Evolutionary conservation across 2,113 vertebrate species (phyloP).

Genomic region (Ciconia stormi): DNA sequence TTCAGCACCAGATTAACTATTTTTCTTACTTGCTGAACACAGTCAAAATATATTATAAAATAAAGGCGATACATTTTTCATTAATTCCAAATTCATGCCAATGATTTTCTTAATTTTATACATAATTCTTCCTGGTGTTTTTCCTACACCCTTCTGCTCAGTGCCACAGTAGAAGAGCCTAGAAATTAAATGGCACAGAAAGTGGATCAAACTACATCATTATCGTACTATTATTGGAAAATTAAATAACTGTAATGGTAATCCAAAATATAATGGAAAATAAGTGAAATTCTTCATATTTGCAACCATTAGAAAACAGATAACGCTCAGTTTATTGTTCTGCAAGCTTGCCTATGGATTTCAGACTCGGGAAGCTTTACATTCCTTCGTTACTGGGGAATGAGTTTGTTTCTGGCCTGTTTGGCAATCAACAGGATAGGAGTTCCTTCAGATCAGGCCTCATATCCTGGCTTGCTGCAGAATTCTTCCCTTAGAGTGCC

Average conservation of each 20-base stretch:
- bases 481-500: background rate
- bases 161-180: background rate
- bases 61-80: background rate
- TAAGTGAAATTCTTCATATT: background rate
- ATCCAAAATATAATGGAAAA: background rate
- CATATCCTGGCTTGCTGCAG: background rate
- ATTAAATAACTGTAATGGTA: background rate
- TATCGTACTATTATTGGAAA: background rate
- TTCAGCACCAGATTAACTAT: background rate
- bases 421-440: background rate
- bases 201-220: background rate
- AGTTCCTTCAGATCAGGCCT: background rate
- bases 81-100: background rate
- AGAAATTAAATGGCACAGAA: background rate
- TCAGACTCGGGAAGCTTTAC: background rate
- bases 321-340: background rate
- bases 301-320: background rate
- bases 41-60: background rate
- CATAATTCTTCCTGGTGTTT: background rate
- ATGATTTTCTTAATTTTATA: background rate
- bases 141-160: background rate
- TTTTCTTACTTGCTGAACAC: background rate
- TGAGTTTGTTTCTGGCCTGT: background rate
- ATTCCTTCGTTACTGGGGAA: background rate
- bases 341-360: background rate